phyloP scores from a whole-genome alignment of 2,888 invertebrate species.

The Torymus auratus region DNA sequence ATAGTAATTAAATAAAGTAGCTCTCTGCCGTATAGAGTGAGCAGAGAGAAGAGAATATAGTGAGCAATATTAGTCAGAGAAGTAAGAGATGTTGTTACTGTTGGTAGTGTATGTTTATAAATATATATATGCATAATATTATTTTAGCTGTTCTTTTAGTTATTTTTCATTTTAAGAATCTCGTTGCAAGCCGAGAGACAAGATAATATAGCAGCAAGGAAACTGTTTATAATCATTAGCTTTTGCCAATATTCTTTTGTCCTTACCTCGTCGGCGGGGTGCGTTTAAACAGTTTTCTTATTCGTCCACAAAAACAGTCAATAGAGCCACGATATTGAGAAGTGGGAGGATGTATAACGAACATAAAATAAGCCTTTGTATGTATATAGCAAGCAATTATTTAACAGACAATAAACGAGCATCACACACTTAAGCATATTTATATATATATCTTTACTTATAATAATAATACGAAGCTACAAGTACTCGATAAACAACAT shows the following conservation, averaged over 20 bases:
- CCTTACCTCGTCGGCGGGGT: constrained; percentile 57
- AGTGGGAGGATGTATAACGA: neutral
- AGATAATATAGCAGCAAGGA: too few species aligned
- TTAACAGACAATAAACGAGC: constrained; percentile 20
- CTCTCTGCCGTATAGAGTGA: too few species aligned
- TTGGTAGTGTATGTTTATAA: too few species aligned
- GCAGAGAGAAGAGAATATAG: neutral
- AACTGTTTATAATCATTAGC: too few species aligned
- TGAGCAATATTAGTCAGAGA: neutral
- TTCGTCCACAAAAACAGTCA: neutral
- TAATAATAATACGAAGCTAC: too few species aligned
- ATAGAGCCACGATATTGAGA: neutral
- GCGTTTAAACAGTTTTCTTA: constrained; percentile 9
- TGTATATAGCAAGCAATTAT: neutral
- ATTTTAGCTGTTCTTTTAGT: too few species aligned
- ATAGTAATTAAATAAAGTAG: constrained; percentile 16
- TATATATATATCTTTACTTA: too few species aligned
- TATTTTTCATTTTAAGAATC: too few species aligned
- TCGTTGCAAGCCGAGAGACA: too few species aligned
- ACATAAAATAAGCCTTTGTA: neutral
- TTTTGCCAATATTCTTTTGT: neutral
- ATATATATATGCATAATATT: too few species aligned
- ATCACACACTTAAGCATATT: constrained; percentile 24
- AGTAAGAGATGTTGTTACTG: too few species aligned
- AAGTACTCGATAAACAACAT: too few species aligned